phyloP scores from a whole-genome alignment of 2,888 invertebrate genomes.

The Lycocerus yunnanus region DNA sequence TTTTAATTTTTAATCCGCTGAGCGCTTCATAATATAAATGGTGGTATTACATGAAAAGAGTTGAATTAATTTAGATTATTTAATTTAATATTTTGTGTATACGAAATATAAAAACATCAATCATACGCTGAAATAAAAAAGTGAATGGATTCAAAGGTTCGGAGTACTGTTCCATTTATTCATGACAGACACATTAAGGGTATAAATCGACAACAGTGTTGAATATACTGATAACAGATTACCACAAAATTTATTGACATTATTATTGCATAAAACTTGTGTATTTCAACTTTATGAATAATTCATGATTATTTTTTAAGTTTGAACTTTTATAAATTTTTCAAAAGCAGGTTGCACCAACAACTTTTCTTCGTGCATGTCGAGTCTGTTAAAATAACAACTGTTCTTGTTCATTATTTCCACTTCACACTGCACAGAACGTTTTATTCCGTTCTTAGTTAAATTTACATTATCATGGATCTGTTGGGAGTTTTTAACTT shows the following conservation, averaged over 20 bases:
- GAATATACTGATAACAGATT: conserved; percentile 12
- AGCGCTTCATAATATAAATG: not conserved
- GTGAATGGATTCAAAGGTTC: conserved; percentile 12
- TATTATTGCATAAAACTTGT: not conserved
- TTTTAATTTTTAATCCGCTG: not conserved
- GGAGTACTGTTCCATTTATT: not conserved
- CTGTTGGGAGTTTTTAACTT: conserved; percentile 12
- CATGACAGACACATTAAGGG: conserved; percentile 15
- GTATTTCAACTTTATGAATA: not conserved
- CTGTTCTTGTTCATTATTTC: conserved; percentile 18
- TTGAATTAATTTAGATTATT: not conserved
- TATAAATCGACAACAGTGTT: conserved; percentile 13
- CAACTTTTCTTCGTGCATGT: not conserved
- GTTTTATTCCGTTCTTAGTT: conserved; percentile 17
- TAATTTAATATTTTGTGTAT: conserved; percentile 6
- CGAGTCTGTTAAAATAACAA: conserved; percentile 6
- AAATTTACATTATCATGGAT: conserved; percentile 16
- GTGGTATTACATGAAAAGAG: not conserved
- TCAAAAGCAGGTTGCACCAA: not conserved
- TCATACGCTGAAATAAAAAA: conserved; percentile 11
- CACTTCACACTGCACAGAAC: conserved; percentile 14
- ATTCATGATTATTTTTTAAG: not conserved
- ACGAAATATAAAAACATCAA: conserved; percentile 11
- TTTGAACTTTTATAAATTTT: not conserved
- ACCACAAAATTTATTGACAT: conserved; percentile 6